A percentile compares a stretch with the other conserved stretches of the same genome.
phyloP scores from a whole-genome alignment of 1,140 invertebrate genomes.

The Ladona fulva region DNA sequence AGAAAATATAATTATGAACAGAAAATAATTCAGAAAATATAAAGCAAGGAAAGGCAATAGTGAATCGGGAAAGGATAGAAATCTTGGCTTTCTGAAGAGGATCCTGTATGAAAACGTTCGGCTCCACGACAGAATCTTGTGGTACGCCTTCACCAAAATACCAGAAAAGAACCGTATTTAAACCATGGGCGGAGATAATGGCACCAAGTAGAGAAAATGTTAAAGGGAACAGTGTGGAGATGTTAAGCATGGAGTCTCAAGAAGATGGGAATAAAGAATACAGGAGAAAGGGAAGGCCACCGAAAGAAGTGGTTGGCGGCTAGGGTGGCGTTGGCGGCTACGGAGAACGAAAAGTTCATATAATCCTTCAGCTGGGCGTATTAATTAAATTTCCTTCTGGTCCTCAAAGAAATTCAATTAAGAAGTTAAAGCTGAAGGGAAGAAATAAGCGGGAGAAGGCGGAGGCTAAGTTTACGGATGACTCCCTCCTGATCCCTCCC shows the following conservation, averaged over 20 bases:
- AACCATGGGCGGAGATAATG: too few species aligned
- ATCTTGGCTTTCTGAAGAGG: too few species aligned
- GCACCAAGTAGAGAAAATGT: too few species aligned
- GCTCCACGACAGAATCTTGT: too few species aligned
- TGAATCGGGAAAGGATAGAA: too few species aligned
- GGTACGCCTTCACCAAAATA: too few species aligned
- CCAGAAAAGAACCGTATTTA: too few species aligned
- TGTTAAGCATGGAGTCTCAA: neutral
- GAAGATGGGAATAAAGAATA: neutral
- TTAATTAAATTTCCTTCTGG: conserved; percentile 6
- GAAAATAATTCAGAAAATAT: too few species aligned
- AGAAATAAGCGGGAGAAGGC: neutral
- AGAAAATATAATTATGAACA: too few species aligned
- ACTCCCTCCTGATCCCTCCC: neutral
- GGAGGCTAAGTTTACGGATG: neutral
- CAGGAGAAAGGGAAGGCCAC: neutral
- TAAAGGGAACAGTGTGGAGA: neutral
- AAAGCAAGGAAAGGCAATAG: too few species aligned
- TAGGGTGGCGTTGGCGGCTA: neutral
- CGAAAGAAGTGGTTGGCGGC: neutral
- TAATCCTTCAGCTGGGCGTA: conserved; percentile 7
- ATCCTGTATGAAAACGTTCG: too few species aligned
- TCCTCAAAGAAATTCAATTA: conserved; percentile 7
- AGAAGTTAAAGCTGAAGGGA: neutral
- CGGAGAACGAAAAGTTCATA: neutral